Conservation (phyloP, 2,113 vertebrate genomes). For the Tragelaphus scriptus region DNA sequence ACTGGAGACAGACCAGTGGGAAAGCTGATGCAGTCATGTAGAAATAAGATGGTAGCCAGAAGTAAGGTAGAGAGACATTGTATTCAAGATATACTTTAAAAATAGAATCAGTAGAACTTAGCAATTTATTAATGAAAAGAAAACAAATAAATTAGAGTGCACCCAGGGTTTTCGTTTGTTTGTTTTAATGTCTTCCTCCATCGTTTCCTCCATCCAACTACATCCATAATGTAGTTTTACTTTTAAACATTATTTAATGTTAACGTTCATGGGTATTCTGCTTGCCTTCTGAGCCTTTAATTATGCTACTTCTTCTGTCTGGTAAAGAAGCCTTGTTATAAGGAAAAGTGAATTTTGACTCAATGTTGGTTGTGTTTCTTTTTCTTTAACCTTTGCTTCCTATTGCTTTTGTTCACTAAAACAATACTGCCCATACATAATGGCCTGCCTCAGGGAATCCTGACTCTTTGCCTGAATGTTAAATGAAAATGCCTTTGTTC, state of each 20-base stretch:
- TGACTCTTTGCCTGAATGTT: neutral
- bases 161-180: neutral
- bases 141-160: neutral
- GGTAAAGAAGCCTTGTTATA: neutral
- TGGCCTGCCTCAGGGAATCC: neutral
- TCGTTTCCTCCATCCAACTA: no score
- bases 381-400: neutral
- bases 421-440: neutral
- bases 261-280: neutral
- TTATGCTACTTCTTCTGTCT: neutral
- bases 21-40: no score
- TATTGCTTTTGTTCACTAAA: neutral
- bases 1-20: neutral
- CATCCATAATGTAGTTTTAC: neutral
- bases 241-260: neutral
- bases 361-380: neutral
- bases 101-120: neutral
- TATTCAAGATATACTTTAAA: neutral
- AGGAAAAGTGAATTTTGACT: neutral
- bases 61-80: neutral
- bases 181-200: neutral
- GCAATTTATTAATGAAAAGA: neutral
- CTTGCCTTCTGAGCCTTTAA: neutral
- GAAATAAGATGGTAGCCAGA: neutral
- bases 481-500: neutral